These are phyloP conservation scores for Pyrgus malvae DNA, from an alignment of 2,888 invertebrate species.

Conservation along the genomic window DNA sequence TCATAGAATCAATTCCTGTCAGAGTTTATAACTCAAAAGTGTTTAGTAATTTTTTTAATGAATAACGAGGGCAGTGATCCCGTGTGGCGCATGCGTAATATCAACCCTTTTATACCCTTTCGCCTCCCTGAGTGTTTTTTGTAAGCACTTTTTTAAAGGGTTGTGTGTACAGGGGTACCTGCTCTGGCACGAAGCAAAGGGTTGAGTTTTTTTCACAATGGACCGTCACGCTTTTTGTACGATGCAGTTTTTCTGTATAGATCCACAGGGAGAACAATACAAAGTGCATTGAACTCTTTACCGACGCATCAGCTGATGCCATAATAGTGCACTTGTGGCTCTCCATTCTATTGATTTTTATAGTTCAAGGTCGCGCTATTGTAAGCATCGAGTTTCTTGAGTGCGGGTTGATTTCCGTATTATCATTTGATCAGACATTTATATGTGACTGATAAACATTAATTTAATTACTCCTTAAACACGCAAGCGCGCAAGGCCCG, in stretches of 20 bases:
- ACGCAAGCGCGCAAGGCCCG: no score
- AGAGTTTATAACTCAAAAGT: no score
- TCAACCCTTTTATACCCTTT: constrained; percentile 81
- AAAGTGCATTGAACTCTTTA: constrained; percentile 75
- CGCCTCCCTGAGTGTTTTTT: constrained; percentile 75
- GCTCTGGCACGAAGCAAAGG: constrained; percentile 72
- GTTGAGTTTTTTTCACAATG: constrained; percentile 75
- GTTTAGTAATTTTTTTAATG: constrained; percentile 60
- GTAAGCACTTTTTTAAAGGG: constrained; percentile 78
- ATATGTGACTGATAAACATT: no score
- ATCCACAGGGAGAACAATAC: constrained; percentile 58
- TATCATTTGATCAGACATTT: no score
- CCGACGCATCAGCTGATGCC: constrained; percentile 74
- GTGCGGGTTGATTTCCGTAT: not conserved
- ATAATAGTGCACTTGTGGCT: constrained; percentile 74
- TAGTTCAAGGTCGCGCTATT: constrained; percentile 62
- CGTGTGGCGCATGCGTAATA: constrained; percentile 75
- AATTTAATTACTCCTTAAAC: no score
- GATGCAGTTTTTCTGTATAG: constrained; percentile 64
- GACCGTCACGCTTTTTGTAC: constrained; percentile 58
- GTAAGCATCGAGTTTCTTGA: not conserved
- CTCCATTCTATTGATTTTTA: constrained; percentile 68
- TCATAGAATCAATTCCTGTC: no score
- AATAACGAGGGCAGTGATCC: constrained; percentile 73
- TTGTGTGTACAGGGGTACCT: constrained; percentile 74